A percentile compares a stretch with the other conserved stretches of the same genome.
These are phyloP conservation scores for Sciurus vulgaris DNA, from an alignment of 2,797 vertebrate species.

Conservation along the genomic window DNA sequence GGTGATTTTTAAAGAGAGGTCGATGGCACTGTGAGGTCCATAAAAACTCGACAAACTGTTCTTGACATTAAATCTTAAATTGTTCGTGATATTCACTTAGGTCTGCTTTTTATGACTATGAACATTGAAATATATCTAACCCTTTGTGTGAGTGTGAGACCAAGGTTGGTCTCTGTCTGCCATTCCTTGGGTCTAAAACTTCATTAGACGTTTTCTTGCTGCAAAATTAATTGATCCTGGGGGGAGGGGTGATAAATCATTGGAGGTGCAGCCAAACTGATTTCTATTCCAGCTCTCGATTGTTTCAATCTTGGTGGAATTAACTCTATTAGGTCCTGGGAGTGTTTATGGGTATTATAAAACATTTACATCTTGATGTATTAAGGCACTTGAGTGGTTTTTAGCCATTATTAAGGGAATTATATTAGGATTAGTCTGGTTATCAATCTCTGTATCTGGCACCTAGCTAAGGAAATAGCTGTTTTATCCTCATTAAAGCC, in stretches of 20 bases:
- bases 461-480: slow-evolving; percentile 80
- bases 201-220: slow-evolving; percentile 84
- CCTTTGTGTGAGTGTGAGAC: slow-evolving; percentile 33
- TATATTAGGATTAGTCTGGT: slow-evolving; percentile 85
- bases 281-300: slow-evolving; percentile 86
- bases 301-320: slow-evolving; percentile 83
- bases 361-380: slow-evolving; percentile 87
- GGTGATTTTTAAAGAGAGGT: slow-evolving; percentile 26
- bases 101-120: not conserved
- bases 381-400: slow-evolving; percentile 85
- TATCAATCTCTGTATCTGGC: slow-evolving; percentile 84
- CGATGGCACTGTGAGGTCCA: not conserved
- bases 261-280: slow-evolving; percentile 85
- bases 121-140: not conserved
- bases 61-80: slow-evolving; percentile 53
- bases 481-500: slow-evolving; percentile 79
- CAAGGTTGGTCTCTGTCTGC: slow-evolving; percentile 64
- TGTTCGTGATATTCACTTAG: slow-evolving; percentile 46
- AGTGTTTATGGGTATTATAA: slow-evolving; percentile 88
- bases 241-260: slow-evolving; percentile 83
- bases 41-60: not conserved
- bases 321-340: slow-evolving; percentile 85
- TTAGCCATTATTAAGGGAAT: slow-evolving; percentile 86
- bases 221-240: slow-evolving; percentile 88
- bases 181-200: slow-evolving; percentile 76